Evolutionary conservation across 2,797 vertebrate genomes (phyloP), one percentile per base, ranked within the genome.

Genomic region (Brotula barbata): DNA sequence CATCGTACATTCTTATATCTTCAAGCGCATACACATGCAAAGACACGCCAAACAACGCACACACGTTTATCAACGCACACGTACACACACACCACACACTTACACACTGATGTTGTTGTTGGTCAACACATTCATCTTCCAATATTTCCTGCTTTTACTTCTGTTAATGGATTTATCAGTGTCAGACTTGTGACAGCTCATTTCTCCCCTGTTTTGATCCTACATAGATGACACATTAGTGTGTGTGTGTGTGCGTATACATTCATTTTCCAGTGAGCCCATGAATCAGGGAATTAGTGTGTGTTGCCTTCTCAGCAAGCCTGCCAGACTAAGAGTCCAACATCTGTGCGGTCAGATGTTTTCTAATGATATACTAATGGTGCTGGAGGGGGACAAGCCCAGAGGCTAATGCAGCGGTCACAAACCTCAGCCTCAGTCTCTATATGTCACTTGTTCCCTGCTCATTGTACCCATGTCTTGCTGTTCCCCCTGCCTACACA

Each of bases 281-380:
- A 52, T 78, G 65, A 51, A 12, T 50, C 40, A 69, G 9, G 20
- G 55, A 59, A 25, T 71, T 58, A 16, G 62, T 75, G 72, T 78
- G 67, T 76, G 67, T 63, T 68, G 55, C 75, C 58, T 85, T 75
- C 71, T 58, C 79, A 73, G 82, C 65, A 68, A 78, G 78, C 83
- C 82, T 89, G 87, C 85, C 87, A 84, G 84, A 82, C 68, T 82
- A 78, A 82, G 71, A 73, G 73, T 80, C 85, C 83, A 87, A 89
- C 87, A 90, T 90, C 89, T 90, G 89, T 78, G 86, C 73, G 84
- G 85, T 89, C 85, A 89, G 86, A 90, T 90, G 87, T 89, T 86
- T 89, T 85, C 82, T 89, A 89, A 89, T 88, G 87, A 89, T 87
- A 89, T 88, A 84, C 85, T 89, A 89, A 90, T 89, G 73, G 71